phyloP scores from a whole-genome alignment of 1,140 invertebrate species.

The Drosophila aff. region DNA sequence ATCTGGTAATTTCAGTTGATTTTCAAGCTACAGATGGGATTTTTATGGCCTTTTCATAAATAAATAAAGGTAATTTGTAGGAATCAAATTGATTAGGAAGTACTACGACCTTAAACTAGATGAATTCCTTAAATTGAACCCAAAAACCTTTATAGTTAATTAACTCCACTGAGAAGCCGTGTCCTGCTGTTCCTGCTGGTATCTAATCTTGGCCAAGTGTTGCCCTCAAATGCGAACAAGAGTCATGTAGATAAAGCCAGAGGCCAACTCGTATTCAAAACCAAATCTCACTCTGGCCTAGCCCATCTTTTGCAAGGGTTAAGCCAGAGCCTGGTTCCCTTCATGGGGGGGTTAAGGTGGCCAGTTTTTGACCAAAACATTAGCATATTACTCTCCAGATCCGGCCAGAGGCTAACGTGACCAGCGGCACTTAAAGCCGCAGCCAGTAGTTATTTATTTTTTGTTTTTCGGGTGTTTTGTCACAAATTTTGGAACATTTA shows the following conservation, averaged over 20 bases:
- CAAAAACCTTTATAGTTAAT: background rate
- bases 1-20: conserved; percentile 6
- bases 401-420: conserved; percentile 54
- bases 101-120: background rate
- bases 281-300: conserved; percentile 15
- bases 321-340: background rate
- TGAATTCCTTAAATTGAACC: background rate
- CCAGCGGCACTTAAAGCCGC: conserved; percentile 66
- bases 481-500: conserved; percentile 23
- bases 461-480: conserved; percentile 40
- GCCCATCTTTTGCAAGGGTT: conserved; percentile 45
- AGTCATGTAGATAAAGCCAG: conserved; percentile 60
- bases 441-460: background rate
- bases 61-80: background rate
- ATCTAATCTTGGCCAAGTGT: conserved; percentile 59
- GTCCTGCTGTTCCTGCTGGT: background rate
- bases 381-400: conserved; percentile 55
- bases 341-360: background rate
- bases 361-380: conserved; percentile 29
- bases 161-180: background rate
- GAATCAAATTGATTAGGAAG: background rate
- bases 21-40: background rate
- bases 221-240: conserved; percentile 68
- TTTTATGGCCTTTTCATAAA: background rate
- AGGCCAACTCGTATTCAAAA: conserved; percentile 31